These are phyloP conservation scores for Emydura subglobosa DNA, from an alignment of 2,113 vertebrate genomes.

Conservation along the genomic window DNA sequence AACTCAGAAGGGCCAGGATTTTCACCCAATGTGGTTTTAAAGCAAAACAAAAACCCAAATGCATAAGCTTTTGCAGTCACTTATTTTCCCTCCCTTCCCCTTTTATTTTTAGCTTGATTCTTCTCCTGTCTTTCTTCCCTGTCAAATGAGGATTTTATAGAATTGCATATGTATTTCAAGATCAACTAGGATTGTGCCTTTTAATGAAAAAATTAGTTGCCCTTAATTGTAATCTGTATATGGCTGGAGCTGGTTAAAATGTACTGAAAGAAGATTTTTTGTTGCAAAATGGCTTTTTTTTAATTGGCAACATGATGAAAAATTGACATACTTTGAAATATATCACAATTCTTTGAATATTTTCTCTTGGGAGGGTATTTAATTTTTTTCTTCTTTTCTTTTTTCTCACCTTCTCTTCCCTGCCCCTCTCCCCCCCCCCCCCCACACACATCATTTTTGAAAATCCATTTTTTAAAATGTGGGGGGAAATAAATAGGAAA, in stretches of 20 bases:
- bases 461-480: background rate
- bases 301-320: background rate
- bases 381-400: rapidly evolving
- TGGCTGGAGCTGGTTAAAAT: background rate
- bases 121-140: background rate
- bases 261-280: background rate
- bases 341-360: rapidly evolving
- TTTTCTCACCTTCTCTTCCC: background rate
- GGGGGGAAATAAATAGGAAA: background rate
- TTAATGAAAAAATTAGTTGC: background rate
- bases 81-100: background rate
- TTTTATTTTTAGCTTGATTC: background rate
- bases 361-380: background rate
- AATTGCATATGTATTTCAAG: background rate
- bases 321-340: background rate
- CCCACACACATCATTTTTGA: background rate
- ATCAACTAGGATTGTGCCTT: background rate
- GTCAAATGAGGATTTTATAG: background rate
- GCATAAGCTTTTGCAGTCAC: background rate
- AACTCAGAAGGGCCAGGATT: background rate
- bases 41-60: background rate
- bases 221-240: background rate
- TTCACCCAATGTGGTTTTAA: background rate
- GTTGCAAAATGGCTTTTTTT: background rate
- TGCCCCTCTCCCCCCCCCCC: background rate